A percentile compares a stretch with the other conserved stretches of the same genome.
Evolutionary conservation across 1,140 invertebrate species (phyloP).

Genomic region (Aphis gossypii): DNA sequence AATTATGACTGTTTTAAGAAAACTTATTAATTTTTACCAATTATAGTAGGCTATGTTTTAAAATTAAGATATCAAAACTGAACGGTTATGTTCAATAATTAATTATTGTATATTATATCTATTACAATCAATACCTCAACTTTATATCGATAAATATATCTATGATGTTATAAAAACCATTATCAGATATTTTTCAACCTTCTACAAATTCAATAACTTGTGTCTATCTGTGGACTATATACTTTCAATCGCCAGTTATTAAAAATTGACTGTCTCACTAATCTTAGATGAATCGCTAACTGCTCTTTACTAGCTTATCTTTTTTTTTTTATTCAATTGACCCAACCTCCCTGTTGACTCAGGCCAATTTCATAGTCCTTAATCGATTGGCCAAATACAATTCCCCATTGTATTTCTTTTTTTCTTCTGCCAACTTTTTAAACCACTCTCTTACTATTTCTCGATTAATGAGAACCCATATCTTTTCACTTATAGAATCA

Average conservation of each 20-base stretch:
- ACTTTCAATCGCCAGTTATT: neutral
- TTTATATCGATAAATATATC: neutral
- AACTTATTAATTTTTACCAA: neutral
- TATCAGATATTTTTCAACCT: neutral
- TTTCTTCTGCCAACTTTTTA: neutral
- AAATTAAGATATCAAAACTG: neutral
- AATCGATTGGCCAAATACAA: neutral
- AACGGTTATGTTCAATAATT: neutral
- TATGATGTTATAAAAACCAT: neutral
- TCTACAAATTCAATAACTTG: neutral
- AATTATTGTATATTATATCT: neutral
- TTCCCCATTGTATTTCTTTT: neutral
- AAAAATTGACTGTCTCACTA: neutral
- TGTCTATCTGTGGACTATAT: neutral
- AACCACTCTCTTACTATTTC: neutral
- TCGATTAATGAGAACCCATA: neutral
- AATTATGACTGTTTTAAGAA: neutral
- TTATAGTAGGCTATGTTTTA: neutral
- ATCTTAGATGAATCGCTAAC: too few species aligned
- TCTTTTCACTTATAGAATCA: neutral
- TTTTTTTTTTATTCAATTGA: neutral
- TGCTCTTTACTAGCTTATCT: neutral
- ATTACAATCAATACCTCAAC: neutral
- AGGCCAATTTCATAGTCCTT: neutral
- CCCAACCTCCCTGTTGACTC: neutral